A percentile compares a stretch with the other conserved stretches of the same genome.
Conservation (phyloP, 2,888 invertebrate genomes). For the Erebia palarica region DNA sequence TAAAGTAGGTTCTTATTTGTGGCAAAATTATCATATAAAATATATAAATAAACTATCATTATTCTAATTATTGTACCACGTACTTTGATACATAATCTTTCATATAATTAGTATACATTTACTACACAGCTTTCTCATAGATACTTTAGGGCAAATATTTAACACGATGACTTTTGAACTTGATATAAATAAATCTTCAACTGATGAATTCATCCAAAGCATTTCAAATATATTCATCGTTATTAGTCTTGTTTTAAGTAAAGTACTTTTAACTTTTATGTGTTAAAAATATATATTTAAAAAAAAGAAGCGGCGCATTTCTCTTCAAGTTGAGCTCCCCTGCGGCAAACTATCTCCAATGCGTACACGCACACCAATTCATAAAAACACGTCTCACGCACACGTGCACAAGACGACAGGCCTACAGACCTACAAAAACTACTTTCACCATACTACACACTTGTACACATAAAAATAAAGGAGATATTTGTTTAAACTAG, state of each 20-base stretch:
- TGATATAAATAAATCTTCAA: no score
- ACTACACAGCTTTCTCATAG: no score
- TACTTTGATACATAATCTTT: no score
- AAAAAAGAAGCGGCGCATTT: conserved; percentile 66
- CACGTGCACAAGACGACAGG: conserved; percentile 58
- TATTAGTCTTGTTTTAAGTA: not conserved
- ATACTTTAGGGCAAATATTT: no score
- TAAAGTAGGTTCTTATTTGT: not conserved
- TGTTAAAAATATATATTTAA: not conserved
- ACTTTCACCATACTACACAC: conserved; percentile 54
- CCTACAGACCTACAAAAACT: conserved; percentile 79
- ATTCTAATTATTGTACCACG: no score
- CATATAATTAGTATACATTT: no score
- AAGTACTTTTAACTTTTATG: not conserved
- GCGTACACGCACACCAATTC: conserved; percentile 69
- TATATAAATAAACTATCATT: not conserved
- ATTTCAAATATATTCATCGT: no score
- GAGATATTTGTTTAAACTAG: conserved; percentile 44
- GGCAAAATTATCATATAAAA: not conserved
- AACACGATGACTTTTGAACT: no score
- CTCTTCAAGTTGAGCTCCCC: conserved; percentile 62
- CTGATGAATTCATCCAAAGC: no score
- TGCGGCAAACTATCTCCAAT: conserved; percentile 74
- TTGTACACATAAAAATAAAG: conserved; percentile 48
- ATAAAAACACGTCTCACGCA: conserved; percentile 53